Percentiles rank a stretch among this genome's conserved stretches.
Conservation (phyloP, 1,140 invertebrate species). For the Drosophila arizonae region DNA sequence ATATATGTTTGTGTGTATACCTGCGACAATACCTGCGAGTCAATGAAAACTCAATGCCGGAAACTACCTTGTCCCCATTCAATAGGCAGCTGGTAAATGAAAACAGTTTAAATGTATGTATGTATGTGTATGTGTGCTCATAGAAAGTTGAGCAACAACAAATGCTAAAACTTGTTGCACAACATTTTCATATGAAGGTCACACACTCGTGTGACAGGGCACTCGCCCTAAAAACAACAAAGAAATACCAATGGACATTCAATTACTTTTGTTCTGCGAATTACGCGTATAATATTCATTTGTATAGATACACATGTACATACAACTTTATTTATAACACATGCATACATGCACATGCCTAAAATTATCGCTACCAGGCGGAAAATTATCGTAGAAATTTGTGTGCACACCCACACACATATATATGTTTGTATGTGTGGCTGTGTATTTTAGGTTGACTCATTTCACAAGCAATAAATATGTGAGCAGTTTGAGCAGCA, state of each 20-base stretch:
- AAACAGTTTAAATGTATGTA: slow-evolving; percentile 4
- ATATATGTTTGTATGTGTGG: background rate
- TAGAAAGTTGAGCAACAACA: slow-evolving; percentile 35
- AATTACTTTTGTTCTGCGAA: slow-evolving; percentile 27
- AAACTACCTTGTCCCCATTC: slow-evolving; percentile 77
- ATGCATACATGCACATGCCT: slow-evolving; percentile 4
- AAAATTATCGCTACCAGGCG: slow-evolving; percentile 20
- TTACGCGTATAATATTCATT: too few relatives aligned
- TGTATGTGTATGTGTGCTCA: background rate
- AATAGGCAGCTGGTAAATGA: slow-evolving; percentile 28
- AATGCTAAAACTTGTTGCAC: slow-evolving; percentile 70
- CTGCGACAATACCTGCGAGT: slow-evolving; percentile 2
- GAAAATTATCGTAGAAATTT: slow-evolving; percentile 29
- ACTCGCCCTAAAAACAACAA: slow-evolving; percentile 23
- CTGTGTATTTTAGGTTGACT: slow-evolving; percentile 24
- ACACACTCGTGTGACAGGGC: too few relatives aligned
- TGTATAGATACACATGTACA: background rate
- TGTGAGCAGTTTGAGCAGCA: slow-evolving; percentile 26
- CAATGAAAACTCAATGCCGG: slow-evolving; percentile 58
- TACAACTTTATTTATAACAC: slow-evolving; percentile 15
- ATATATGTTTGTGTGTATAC: background rate
- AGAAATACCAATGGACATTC: slow-evolving; percentile 26
- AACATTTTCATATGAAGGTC: slow-evolving; percentile 66
- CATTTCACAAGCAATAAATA: slow-evolving; percentile 7
- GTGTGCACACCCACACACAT: background rate